Evolutionary conservation across 2,888 invertebrate genomes (phyloP).

Genomic region (Minunthozetes semirufus): DNA sequence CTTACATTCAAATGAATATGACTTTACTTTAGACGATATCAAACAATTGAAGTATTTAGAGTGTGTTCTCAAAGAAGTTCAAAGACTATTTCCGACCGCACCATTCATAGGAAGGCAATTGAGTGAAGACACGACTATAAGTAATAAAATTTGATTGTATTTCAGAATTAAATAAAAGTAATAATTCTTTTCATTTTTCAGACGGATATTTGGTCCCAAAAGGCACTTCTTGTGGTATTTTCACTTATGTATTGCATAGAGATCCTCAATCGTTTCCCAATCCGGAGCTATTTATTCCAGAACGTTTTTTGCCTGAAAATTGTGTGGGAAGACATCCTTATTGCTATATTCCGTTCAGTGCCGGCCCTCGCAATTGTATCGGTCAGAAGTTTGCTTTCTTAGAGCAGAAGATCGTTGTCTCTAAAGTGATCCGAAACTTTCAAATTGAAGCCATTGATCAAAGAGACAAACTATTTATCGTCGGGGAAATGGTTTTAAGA

Average conservation of each 20-base stretch:
- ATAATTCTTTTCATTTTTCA: neutral
- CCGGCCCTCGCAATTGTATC: conserved; percentile 31
- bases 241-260: neutral
- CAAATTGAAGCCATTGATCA: conserved; percentile 39
- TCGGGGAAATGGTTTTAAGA: conserved; percentile 40
- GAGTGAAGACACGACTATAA: conserved; percentile 46
- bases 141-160: neutral
- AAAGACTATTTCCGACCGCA: conserved; percentile 49
- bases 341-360: conserved; percentile 25
- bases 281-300: conserved; percentile 21
- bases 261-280: neutral
- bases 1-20: conserved; percentile 32
- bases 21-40: conserved; percentile 38
- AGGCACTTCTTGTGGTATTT: neutral
- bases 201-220: conserved; percentile 43
- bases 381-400: conserved; percentile 30
- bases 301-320: neutral
- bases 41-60: conserved; percentile 48
- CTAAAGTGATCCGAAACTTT: conserved; percentile 39
- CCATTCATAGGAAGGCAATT: conserved; percentile 48
- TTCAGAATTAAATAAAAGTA: neutral
- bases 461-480: conserved; percentile 40
- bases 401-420: conserved; percentile 37
- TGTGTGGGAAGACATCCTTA: conserved; percentile 12
- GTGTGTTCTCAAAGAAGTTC: conserved; percentile 49